Evolutionary conservation across 2,797 vertebrate species (phyloP).

Genomic region (Morus bassanus): DNA sequence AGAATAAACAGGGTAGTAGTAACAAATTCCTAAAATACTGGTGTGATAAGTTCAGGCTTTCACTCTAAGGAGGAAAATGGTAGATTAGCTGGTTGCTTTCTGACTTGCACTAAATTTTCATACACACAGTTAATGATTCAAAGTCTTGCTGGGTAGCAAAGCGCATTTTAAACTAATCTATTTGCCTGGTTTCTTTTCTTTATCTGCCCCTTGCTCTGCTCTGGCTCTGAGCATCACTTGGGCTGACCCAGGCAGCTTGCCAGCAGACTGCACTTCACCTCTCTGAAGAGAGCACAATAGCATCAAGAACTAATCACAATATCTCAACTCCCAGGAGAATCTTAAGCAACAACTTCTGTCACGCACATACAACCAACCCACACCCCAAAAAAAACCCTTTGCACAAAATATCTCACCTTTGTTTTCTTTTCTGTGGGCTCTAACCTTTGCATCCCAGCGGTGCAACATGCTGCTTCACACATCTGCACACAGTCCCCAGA

Average conservation of each 20-base stretch:
- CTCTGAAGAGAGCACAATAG: neutral
- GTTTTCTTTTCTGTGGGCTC: neutral
- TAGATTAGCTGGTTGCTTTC: neutral
- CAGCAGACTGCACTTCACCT: neutral
- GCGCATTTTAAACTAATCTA: neutral
- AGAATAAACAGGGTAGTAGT: neutral
- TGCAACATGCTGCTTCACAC: accelerated
- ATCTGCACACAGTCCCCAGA: neutral
- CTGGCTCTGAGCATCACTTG: neutral
- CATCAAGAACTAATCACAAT: neutral
- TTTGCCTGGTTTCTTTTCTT: neutral
- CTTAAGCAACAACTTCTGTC: neutral
- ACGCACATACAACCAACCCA: neutral
- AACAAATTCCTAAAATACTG: neutral
- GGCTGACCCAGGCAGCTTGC: neutral
- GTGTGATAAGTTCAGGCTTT: neutral
- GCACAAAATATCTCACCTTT: neutral
- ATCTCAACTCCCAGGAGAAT: neutral
- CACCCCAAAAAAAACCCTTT: accelerated
- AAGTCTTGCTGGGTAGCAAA: neutral
- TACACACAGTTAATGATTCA: accelerated
- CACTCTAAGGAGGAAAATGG: neutral
- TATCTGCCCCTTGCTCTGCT: neutral
- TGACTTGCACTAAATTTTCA: neutral
- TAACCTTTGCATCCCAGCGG: neutral